A percentile compares a stretch with the other conserved stretches of the same genome.
phyloP scores from a whole-genome alignment of 2,113 vertebrate genomes.

The Pristiophorus japonicus region DNA sequence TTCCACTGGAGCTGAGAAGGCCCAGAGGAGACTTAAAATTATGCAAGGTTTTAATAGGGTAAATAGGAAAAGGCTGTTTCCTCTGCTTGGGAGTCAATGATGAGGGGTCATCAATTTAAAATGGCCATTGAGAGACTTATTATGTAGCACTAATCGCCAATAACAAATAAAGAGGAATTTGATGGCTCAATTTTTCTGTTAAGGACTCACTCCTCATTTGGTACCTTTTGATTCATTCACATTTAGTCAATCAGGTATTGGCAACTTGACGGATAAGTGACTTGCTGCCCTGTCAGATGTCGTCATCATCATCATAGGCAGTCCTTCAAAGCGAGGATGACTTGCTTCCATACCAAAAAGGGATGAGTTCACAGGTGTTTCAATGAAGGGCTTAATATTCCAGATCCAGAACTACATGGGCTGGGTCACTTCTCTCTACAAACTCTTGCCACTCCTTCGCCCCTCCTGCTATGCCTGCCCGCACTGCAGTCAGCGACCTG shows the following conservation, averaged over 20 bases:
- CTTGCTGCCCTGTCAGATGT: no score
- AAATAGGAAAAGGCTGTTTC: not conserved
- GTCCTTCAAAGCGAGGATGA: no score
- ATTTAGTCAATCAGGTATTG: not conserved
- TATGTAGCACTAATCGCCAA: not conserved
- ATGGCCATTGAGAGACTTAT: not conserved
- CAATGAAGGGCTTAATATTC: no score
- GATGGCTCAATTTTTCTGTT: not conserved
- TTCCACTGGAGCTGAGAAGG: not conserved
- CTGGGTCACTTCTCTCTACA: no score
- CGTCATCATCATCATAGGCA: no score
- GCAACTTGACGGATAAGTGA: not conserved
- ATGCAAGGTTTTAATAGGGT: not conserved
- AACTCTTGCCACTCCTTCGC: no score
- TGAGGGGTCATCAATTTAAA: not conserved
- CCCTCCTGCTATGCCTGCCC: no score
- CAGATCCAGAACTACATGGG: no score
- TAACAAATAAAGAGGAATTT: not conserved
- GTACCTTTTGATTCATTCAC: not conserved
- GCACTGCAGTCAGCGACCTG: no score
- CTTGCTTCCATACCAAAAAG: no score
- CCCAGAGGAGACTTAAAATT: not conserved
- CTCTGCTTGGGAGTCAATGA: not conserved
- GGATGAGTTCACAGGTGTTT: no score
- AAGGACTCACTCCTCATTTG: not conserved